A percentile compares a stretch with the other conserved stretches of the same genome.
These are phyloP conservation scores for Propithecus perrieri DNA, from an alignment of 2,797 vertebrate genomes.

Conservation along the genomic window DNA sequence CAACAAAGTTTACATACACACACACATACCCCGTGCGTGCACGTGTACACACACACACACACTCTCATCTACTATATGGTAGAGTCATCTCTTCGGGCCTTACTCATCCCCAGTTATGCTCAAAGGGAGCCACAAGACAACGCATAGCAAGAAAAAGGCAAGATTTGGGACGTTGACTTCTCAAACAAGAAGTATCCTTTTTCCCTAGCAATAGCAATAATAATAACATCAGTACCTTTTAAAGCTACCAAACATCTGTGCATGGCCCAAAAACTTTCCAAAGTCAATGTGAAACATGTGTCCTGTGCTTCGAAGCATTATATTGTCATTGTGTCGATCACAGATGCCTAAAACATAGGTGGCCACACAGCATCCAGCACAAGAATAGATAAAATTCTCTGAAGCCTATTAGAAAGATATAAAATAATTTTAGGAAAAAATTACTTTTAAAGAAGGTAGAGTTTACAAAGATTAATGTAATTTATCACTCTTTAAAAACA, in stretches of 20 bases:
- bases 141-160: background rate
- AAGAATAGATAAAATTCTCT: slow-evolving; percentile 99
- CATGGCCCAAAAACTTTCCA: slow-evolving; percentile 97
- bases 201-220: slow-evolving; percentile 20
- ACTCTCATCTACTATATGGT: background rate
- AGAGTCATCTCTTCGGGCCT: background rate
- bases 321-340: slow-evolving; percentile 99
- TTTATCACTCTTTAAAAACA: slow-evolving; percentile 38
- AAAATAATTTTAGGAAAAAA: slow-evolving; percentile 31
- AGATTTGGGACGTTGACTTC: background rate
- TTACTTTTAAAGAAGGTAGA: background rate
- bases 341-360: slow-evolving; percentile 98
- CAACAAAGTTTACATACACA: background rate
- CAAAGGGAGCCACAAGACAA: slow-evolving; percentile 14
- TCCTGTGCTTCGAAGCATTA: slow-evolving; percentile 97
- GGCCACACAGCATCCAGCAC: slow-evolving; percentile 98
- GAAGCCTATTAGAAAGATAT: slow-evolving; percentile 89
- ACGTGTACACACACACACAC: background rate
- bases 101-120: background rate
- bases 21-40: background rate
- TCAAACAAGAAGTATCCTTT: background rate
- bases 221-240: slow-evolving; percentile 90
- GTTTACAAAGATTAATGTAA: slow-evolving; percentile 41
- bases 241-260: slow-evolving; percentile 99
- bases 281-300: slow-evolving; percentile 99